Conservation (phyloP, 1,140 invertebrate genomes). For the Araneus ventricosus region DNA sequence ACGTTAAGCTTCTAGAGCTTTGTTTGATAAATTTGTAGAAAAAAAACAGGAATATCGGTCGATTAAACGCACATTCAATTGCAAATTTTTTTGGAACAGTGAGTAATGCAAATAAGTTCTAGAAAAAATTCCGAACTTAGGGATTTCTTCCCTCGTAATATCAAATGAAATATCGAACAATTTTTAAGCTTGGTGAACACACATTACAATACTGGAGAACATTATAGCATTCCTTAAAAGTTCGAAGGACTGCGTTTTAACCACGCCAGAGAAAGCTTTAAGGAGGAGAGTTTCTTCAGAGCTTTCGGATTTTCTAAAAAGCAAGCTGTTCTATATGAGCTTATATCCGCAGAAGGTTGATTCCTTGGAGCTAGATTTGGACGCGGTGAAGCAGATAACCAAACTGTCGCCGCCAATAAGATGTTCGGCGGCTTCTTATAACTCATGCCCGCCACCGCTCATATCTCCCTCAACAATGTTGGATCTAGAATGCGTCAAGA, state of each 20-base stretch:
- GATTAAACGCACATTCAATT: no score
- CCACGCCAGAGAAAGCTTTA: no score
- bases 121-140: no score
- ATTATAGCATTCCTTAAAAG: not conserved
- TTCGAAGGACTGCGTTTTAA: not conserved
- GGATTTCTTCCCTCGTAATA: no score
- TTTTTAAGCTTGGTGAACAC: no score
- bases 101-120: no score
- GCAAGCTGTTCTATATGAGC: slow-evolving; percentile 68
- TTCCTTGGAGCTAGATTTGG: slow-evolving; percentile 63
- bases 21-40: no score
- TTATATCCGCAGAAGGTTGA: slow-evolving; percentile 71
- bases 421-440: not conserved
- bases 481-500: slow-evolving; percentile 69
- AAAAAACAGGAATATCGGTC: no score
- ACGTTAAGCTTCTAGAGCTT: no score
- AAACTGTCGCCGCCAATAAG: slow-evolving; percentile 31
- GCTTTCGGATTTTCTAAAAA: slow-evolving; percentile 15
- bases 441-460: slow-evolving; percentile 51
- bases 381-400: slow-evolving; percentile 57
- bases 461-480: slow-evolving; percentile 66
- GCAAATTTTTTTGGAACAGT: no score
- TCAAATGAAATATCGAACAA: no score
- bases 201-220: no score
- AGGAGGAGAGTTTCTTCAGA: not conserved